Percentiles rank a stretch among this genome's conserved stretches.
Conservation (phyloP, 2,113 vertebrate species). For the Neomonachus schauinslandi region DNA sequence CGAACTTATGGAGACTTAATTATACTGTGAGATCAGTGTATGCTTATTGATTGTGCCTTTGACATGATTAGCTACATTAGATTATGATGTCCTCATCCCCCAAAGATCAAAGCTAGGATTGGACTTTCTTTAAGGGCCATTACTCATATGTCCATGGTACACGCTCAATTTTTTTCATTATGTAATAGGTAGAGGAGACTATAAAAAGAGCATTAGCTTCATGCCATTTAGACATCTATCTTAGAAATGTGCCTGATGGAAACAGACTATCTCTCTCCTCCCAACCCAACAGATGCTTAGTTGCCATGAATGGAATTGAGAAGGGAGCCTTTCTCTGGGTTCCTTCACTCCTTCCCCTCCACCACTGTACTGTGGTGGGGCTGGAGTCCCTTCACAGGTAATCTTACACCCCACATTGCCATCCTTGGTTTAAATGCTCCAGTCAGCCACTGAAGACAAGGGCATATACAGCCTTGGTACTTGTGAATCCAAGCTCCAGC, state of each 20-base stretch:
- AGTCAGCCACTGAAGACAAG: not conserved
- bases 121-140: slow-evolving; percentile 38
- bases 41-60: slow-evolving; percentile 55
- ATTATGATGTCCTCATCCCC: slow-evolving; percentile 14
- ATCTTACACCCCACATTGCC: not conserved
- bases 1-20: slow-evolving; percentile 56
- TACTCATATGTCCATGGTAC: not conserved
- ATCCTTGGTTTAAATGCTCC: not conserved
- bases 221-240: slow-evolving; percentile 42
- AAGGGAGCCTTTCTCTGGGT: not conserved
- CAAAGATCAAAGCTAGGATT: slow-evolving; percentile 14
- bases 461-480: not conserved
- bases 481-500: not conserved
- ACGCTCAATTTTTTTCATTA: slow-evolving; percentile 9
- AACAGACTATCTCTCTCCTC: not conserved
- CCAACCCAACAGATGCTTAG: not conserved
- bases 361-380: rapidly evolving
- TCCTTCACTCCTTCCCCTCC: not conserved
- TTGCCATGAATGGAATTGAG: not conserved
- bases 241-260: not conserved
- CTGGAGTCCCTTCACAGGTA: not conserved
- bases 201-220: slow-evolving; percentile 38
- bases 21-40: not conserved
- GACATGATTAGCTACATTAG: slow-evolving; percentile 44
- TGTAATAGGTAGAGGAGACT: slow-evolving; percentile 3